A percentile compares a stretch with the other conserved stretches of the same genome.
Evolutionary conservation across 2,888 invertebrate species (phyloP).

Genomic region (Fragum sueziense): DNA sequence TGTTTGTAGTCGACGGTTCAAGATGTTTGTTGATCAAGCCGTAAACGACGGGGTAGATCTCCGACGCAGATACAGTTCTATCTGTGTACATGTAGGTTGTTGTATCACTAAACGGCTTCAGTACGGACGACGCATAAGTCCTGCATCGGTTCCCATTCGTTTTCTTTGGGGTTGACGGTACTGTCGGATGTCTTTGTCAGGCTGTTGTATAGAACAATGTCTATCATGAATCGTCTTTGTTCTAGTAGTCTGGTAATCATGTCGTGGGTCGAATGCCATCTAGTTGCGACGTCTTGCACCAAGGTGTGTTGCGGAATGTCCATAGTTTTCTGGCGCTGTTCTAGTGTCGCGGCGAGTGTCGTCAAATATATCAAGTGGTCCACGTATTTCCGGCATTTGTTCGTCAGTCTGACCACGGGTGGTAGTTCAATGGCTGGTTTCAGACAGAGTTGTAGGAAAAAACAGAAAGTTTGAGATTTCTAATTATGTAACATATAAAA

Average conservation of each 20-base stretch:
- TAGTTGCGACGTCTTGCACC: not conserved
- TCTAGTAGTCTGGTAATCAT: not conserved
- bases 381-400: not conserved
- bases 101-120: constrained; percentile 8
- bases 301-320: not conserved
- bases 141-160: too few relatives aligned
- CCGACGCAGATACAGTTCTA: not conserved
- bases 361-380: not conserved
- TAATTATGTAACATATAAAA: too few relatives aligned
- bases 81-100: constrained; percentile 36
- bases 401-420: not conserved
- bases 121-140: too few relatives aligned
- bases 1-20: not conserved
- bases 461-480: too few relatives aligned
- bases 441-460: not conserved
- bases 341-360: not conserved
- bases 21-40: constrained; percentile 24
- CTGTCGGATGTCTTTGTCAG: too few relatives aligned
- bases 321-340: not conserved
- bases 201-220: too few relatives aligned
- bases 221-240: too few relatives aligned
- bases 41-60: constrained; percentile 33
- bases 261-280: not conserved
- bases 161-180: too few relatives aligned
- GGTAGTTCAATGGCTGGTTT: not conserved